Conservation (phyloP, 2,113 vertebrate genomes). For the Catagonus wagneri region DNA sequence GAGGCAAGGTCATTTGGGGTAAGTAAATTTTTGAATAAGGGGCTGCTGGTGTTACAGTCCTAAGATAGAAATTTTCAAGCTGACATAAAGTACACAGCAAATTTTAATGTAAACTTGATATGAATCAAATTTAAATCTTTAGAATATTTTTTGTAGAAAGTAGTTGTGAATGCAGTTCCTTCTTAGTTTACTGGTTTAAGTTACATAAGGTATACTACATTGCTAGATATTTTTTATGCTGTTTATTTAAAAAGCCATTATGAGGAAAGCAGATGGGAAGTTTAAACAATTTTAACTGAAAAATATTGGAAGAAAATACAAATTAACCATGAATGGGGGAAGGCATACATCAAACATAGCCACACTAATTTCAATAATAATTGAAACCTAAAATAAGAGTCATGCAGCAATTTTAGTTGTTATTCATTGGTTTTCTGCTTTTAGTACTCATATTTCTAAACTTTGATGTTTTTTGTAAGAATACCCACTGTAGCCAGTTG, state of each 20-base stretch:
- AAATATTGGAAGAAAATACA: background rate
- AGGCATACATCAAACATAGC: background rate
- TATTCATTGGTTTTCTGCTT: conserved; percentile 8
- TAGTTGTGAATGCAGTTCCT: background rate
- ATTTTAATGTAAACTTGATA: conserved; percentile 24
- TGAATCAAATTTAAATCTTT: conserved; percentile 45
- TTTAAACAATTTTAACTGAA: background rate
- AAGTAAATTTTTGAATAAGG: conserved; percentile 81
- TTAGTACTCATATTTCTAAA: conserved; percentile 39
- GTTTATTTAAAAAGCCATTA: background rate
- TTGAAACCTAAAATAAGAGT: background rate
- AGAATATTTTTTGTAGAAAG: background rate
- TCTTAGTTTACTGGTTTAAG: background rate
- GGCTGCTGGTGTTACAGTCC: background rate
- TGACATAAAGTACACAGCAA: background rate
- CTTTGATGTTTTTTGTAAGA: conserved; percentile 38
- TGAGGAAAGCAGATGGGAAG: background rate
- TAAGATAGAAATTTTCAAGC: background rate
- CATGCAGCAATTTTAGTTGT: background rate
- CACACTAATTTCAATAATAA: background rate
- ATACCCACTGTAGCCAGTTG: background rate
- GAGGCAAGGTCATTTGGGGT: conserved; percentile 99
- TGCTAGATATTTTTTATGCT: conserved; percentile 12
- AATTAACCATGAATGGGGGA: background rate
- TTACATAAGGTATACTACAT: background rate